Conservation (phyloP, 2,888 invertebrate genomes). For the Clepsis dumicolana region DNA sequence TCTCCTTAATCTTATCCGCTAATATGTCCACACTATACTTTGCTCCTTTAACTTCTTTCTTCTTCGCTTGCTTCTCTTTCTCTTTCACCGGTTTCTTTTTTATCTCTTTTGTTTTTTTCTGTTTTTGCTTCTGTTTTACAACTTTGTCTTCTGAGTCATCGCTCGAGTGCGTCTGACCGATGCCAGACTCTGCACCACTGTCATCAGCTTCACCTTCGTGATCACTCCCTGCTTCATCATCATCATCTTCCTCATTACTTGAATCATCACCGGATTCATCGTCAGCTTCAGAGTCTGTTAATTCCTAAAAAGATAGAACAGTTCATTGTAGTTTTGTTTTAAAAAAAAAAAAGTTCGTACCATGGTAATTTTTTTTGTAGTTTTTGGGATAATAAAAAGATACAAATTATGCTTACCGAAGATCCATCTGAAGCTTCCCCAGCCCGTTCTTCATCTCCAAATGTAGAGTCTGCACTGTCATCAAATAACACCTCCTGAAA, state of each 20-base stretch:
- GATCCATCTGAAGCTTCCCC: conserved; percentile 61
- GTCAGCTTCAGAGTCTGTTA: conserved; percentile 68
- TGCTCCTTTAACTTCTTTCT: conserved; percentile 36
- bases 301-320: conserved; percentile 57
- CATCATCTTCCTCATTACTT: conserved; percentile 58
- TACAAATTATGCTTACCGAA: conserved; percentile 62
- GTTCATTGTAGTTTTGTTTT: conserved; percentile 19
- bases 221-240: conserved; percentile 58
- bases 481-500: conserved; percentile 82
- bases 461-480: conserved; percentile 83
- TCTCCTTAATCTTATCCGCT: conserved; percentile 63
- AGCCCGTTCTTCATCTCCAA: conserved; percentile 59
- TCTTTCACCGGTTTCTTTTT: conserved; percentile 37
- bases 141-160: conserved; percentile 55
- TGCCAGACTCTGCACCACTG: conserved; percentile 76
- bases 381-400: neutral
- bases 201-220: conserved; percentile 64
- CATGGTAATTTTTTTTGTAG: conserved; percentile 11
- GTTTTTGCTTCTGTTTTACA: conserved; percentile 38
- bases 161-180: conserved; percentile 56
- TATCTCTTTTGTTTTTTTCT: conserved; percentile 33
- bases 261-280: conserved; percentile 60
- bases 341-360: too few relatives aligned
- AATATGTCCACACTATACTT: conserved; percentile 60
- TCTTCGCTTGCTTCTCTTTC: conserved; percentile 37